phyloP scores from a whole-genome alignment of 2,797 vertebrate species.

The Cetoscarus ocellatus region DNA sequence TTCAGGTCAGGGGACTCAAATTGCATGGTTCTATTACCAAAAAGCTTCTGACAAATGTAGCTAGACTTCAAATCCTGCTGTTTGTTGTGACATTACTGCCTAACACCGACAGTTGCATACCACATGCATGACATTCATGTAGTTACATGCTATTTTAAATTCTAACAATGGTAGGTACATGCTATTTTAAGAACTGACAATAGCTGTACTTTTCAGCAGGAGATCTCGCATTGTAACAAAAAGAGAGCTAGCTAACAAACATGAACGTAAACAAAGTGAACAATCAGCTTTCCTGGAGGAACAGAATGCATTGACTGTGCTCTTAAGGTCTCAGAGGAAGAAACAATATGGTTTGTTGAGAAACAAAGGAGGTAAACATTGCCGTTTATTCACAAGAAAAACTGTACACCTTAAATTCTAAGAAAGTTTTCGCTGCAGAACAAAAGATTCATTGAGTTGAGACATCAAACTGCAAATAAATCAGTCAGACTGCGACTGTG shows the following conservation, averaged over 20 bases:
- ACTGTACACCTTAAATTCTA: slow-evolving; percentile 1
- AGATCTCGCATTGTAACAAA: background rate
- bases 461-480: background rate
- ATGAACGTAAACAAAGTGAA: background rate
- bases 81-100: background rate
- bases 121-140: background rate
- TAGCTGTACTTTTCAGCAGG: background rate
- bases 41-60: too few species aligned
- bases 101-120: too few species aligned
- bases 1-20: too few species aligned
- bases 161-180: background rate
- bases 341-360: background rate
- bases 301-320: background rate
- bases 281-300: background rate
- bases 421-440: slow-evolving; percentile 11
- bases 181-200: background rate
- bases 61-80: too few species aligned
- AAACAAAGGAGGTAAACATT: slow-evolving; percentile 9
- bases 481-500: background rate
- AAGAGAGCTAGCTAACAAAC: background rate
- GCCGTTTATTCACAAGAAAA: background rate
- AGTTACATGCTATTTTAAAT: background rate
- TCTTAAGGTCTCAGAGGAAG: background rate
- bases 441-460: slow-evolving; percentile 16
- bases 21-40: too few species aligned